Evolutionary conservation across 2,888 invertebrate genomes (phyloP).

Genomic region (Prosopocoilus inquinatus): DNA sequence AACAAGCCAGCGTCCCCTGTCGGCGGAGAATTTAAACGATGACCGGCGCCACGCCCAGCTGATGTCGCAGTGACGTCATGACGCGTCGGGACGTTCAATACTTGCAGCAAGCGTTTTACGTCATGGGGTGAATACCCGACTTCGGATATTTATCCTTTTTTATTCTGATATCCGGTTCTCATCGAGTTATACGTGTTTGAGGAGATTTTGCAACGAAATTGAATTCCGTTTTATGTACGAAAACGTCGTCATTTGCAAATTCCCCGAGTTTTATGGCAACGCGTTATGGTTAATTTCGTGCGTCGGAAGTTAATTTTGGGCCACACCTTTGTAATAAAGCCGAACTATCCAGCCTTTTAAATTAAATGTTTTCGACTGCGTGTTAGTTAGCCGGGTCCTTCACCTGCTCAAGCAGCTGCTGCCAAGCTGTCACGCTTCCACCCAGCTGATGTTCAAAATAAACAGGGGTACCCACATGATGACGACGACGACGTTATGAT

Average conservation of each 20-base stretch:
- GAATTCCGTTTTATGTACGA: too few relatives aligned
- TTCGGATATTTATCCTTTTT: conserved; percentile 12
- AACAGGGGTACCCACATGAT: conserved; percentile 12
- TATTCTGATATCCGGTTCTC: conserved; percentile 4
- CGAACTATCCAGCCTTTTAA: too few relatives aligned
- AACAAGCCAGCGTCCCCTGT: conserved; percentile 25
- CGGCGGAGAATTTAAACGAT: conserved; percentile 22
- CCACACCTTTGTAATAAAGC: too few relatives aligned
- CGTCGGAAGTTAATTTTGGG: too few relatives aligned
- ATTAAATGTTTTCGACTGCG: too few relatives aligned
- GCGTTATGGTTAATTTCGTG: too few relatives aligned
- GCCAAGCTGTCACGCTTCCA: conserved; percentile 12
- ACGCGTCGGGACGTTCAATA: conserved; percentile 45
- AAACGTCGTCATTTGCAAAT: too few relatives aligned
- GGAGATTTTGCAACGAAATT: not conserved
- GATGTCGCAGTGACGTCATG: conserved; percentile 49
- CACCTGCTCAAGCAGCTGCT: conserved; percentile 28
- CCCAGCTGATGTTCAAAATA: conserved; percentile 30
- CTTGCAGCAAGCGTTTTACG: conserved; percentile 40
- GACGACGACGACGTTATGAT: too few relatives aligned
- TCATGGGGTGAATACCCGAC: conserved; percentile 44
- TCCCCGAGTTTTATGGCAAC: too few relatives aligned
- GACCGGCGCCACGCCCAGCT: conserved; percentile 47
- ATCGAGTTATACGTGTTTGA: not conserved
- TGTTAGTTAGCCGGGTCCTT: conserved; percentile 25